These are phyloP conservation scores for Stegodyphus mimosarum DNA, from an alignment of 1,140 invertebrate species.

Conservation along the genomic window DNA sequence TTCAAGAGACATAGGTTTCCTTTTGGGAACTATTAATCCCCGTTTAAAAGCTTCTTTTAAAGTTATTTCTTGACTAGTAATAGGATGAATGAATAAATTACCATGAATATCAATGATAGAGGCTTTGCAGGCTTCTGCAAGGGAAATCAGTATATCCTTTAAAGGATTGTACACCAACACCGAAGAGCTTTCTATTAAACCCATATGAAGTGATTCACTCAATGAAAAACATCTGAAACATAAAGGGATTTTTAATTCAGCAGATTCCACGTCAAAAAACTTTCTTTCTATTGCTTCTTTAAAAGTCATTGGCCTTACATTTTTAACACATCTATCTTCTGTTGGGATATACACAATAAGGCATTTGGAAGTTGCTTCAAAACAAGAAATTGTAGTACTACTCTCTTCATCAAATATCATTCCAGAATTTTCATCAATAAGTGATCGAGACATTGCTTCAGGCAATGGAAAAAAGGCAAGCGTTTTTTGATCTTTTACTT, in stretches of 20 bases:
- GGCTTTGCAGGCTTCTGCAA: slow-evolving; percentile 72
- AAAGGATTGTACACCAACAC: slow-evolving; percentile 80
- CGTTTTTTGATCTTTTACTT: slow-evolving; percentile 81
- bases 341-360: slow-evolving; percentile 71
- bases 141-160: slow-evolving; percentile 78
- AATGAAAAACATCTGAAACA: slow-evolving; percentile 79
- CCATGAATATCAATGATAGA: slow-evolving; percentile 65
- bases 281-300: slow-evolving; percentile 50
- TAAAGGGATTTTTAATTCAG: slow-evolving; percentile 5
- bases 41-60: slow-evolving; percentile 78
- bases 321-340: neutral
- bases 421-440: slow-evolving; percentile 81
- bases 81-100: slow-evolving; percentile 71
- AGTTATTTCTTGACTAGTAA: slow-evolving; percentile 76
- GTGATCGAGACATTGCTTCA: slow-evolving; percentile 78
- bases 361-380: slow-evolving; percentile 81
- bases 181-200: slow-evolving; percentile 80
- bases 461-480: slow-evolving; percentile 77
- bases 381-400: slow-evolving; percentile 82
- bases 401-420: slow-evolving; percentile 85
- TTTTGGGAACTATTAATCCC: slow-evolving; percentile 76
- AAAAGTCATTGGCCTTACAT: slow-evolving; percentile 40
- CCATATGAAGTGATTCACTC: slow-evolving; percentile 83
- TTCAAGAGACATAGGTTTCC: slow-evolving; percentile 79
- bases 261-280: slow-evolving; percentile 45